These are phyloP conservation scores for Pteromalus puparum DNA, from an alignment of 1,140 invertebrate genomes.

Conservation along the genomic window DNA sequence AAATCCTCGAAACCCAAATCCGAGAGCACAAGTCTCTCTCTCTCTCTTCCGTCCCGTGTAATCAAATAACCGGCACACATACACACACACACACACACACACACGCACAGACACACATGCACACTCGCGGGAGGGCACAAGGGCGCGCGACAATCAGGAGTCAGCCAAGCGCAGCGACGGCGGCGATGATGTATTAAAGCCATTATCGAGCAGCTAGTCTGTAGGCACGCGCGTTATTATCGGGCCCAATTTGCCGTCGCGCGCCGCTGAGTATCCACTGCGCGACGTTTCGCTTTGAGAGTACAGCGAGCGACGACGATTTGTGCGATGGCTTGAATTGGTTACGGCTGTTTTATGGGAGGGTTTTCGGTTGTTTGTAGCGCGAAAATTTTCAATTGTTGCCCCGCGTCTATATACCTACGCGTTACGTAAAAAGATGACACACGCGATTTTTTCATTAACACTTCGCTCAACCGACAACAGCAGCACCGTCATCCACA, in stretches of 20 bases:
- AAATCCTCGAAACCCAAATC: too few species aligned
- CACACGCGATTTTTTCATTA: too few species aligned
- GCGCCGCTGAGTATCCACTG: slow-evolving; percentile 1
- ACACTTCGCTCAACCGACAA: background rate
- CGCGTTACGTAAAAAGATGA: too few species aligned
- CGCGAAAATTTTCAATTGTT: too few species aligned
- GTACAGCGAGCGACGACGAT: background rate
- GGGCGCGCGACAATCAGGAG: slow-evolving; percentile 43
- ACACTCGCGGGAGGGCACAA: background rate
- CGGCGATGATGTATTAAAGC: slow-evolving; percentile 45
- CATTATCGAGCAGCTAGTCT: slow-evolving; percentile 34
- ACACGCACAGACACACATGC: background rate
- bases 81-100: too few species aligned
- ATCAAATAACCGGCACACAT: background rate
- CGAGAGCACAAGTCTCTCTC: too few species aligned
- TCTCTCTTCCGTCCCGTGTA: background rate
- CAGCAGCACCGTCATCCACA: too few species aligned
- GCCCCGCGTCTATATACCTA: too few species aligned
- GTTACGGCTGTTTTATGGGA: background rate
- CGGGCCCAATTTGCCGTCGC: slow-evolving; percentile 32
- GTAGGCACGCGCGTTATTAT: slow-evolving; percentile 14
- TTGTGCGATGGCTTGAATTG: background rate
- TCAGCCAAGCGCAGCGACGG: slow-evolving; percentile 6
- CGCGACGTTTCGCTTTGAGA: background rate
- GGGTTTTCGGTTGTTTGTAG: too few species aligned